These are phyloP conservation scores for Dicrostonyx torquatus DNA, from an alignment of 2,797 vertebrate genomes.

Conservation along the genomic window DNA sequence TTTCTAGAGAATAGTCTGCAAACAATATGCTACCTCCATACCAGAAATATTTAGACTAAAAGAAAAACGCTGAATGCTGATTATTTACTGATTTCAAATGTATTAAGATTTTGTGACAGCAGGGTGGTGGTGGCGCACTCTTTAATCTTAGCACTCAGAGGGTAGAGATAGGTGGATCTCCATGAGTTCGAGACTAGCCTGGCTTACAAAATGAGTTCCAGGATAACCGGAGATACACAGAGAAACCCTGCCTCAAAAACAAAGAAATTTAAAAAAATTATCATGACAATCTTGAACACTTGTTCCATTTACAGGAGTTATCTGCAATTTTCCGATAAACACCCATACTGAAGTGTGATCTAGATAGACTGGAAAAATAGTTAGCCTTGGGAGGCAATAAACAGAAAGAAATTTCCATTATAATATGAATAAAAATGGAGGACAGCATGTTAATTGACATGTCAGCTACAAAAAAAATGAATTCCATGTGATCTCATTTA, in stretches of 20 bases:
- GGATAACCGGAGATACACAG: neutral
- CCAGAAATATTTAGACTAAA: slow-evolving; percentile 30
- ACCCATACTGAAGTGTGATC: neutral
- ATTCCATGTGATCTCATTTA: neutral
- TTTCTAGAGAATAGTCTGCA: slow-evolving; percentile 11
- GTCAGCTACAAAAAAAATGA: neutral
- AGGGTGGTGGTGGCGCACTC: no score
- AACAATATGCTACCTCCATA: neutral
- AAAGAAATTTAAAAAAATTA: neutral
- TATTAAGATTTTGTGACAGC: neutral
- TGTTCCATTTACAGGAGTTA: neutral
- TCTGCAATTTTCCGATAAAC: neutral
- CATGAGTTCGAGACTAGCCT: neutral
- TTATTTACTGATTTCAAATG: neutral
- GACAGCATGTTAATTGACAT: neutral
- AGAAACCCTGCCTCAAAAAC: neutral
- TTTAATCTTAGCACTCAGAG: neutral
- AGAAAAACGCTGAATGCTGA: neutral
- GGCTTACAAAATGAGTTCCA: neutral
- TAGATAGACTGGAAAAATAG: neutral
- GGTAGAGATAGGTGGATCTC: neutral
- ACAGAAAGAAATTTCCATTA: neutral
- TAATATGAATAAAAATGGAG: neutral
- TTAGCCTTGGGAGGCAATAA: neutral
- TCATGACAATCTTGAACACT: neutral